Evolutionary conservation across 2,797 vertebrate genomes (phyloP).

Genomic region (Antennarius maculatus): DNA sequence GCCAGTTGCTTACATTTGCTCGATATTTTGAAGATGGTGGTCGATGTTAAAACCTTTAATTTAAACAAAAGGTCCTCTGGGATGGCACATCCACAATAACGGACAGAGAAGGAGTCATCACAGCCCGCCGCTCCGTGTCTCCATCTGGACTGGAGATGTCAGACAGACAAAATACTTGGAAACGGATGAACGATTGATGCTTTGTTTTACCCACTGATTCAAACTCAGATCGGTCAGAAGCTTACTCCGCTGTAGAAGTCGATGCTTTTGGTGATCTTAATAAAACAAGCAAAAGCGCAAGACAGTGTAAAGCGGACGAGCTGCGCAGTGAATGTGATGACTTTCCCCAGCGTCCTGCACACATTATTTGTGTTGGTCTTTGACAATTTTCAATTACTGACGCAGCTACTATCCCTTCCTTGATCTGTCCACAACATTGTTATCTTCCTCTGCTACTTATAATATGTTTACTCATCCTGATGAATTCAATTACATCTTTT

Average conservation of each 20-base stretch:
- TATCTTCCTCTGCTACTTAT: constrained; percentile 76
- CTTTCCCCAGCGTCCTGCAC: constrained; percentile 21
- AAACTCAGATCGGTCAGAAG: neutral
- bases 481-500: constrained; percentile 83
- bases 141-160: constrained; percentile 28
- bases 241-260: neutral
- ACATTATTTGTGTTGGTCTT: constrained; percentile 69
- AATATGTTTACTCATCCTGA: constrained; percentile 82
- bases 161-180: constrained; percentile 19
- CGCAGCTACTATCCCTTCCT: constrained; percentile 65
- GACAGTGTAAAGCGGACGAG: constrained; percentile 10
- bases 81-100: constrained; percentile 56
- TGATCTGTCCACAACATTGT: constrained; percentile 77
- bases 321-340: constrained; percentile 14
- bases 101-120: constrained; percentile 23
- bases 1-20: constrained; percentile 69
- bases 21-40: constrained; percentile 86
- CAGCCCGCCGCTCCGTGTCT: constrained; percentile 21
- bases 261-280: constrained; percentile 3
- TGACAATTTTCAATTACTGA: constrained; percentile 75
- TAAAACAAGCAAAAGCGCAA: constrained; percentile 9
- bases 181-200: constrained; percentile 26
- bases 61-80: constrained; percentile 73
- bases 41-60: constrained; percentile 83
- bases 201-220: constrained; percentile 11